Percentiles rank a stretch among this genome's conserved stretches.
phyloP scores from a whole-genome alignment of 2,888 invertebrate species.

The Diarsia brunnea region DNA sequence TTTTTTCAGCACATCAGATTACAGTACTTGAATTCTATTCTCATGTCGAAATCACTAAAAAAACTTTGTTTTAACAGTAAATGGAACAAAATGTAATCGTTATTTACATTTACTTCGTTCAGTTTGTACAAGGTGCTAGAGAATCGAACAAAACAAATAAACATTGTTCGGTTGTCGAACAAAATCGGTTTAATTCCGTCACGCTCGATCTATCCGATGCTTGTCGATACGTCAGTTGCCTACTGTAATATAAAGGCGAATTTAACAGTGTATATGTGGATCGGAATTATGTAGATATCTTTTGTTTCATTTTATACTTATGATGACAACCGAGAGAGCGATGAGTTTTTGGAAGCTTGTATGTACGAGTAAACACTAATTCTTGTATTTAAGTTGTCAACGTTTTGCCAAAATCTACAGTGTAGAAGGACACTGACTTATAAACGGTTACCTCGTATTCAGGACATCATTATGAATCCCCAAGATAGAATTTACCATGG shows the following conservation, averaged over 20 bases:
- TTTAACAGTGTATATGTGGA: conserved; percentile 27
- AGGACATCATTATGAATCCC: no score
- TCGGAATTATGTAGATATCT: conserved; percentile 13
- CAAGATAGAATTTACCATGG: no score
- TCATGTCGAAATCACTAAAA: neutral
- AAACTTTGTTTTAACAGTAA: conserved; percentile 11
- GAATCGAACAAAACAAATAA: conserved; percentile 35
- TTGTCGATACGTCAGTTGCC: conserved; percentile 50
- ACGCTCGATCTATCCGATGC: conserved; percentile 19
- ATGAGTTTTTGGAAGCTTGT: neutral
- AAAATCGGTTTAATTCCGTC: conserved; percentile 28
- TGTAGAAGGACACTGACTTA: no score
- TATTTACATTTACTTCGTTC: conserved; percentile 34
- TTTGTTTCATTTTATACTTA: conserved; percentile 3
- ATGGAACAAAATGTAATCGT: conserved; percentile 1
- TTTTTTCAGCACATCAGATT: neutral
- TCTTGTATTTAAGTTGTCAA: neutral
- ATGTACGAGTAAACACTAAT: neutral
- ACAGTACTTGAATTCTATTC: neutral
- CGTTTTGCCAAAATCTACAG: neutral
- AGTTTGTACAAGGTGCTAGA: conserved; percentile 29
- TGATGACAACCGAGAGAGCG: neutral
- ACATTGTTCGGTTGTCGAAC: conserved; percentile 22
- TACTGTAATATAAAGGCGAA: conserved; percentile 25
- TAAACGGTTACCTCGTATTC: no score